These are phyloP conservation scores for Copsychus sechellarum DNA, from an alignment of 2,113 vertebrate species.

Conservation along the genomic window DNA sequence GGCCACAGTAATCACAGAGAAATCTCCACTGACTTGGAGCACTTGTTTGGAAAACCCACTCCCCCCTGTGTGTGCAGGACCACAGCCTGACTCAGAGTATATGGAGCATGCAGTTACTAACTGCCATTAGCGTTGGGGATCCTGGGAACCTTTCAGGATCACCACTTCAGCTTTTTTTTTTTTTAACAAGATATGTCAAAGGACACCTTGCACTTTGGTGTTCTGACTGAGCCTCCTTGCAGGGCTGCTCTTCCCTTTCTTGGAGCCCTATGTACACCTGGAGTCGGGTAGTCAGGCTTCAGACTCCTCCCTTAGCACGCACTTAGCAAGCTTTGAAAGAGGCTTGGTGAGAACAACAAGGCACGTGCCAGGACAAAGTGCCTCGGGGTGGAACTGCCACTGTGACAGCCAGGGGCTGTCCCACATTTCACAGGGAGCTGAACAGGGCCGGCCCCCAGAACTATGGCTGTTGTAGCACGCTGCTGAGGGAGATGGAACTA, in stretches of 20 bases:
- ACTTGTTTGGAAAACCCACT: neutral
- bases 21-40: neutral
- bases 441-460: neutral
- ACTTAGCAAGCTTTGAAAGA: neutral
- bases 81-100: neutral
- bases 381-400: accelerated
- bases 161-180: neutral
- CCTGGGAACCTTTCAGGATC: neutral
- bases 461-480: neutral
- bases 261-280: neutral
- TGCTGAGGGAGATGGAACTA: neutral
- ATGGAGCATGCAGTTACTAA: neutral
- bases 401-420: neutral
- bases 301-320: neutral
- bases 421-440: neutral
- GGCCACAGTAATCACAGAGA: neutral
- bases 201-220: neutral
- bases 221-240: neutral
- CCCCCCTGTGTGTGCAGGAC: neutral
- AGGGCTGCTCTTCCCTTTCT: neutral
- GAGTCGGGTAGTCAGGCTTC: neutral
- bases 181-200: neutral
- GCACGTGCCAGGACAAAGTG: neutral
- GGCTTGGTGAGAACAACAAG: neutral
- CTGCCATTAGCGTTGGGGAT: neutral